Base-by-base conservation (phyloP, 2,797 vertebrate genomes). In the Bothrops alternatus region DNA sequence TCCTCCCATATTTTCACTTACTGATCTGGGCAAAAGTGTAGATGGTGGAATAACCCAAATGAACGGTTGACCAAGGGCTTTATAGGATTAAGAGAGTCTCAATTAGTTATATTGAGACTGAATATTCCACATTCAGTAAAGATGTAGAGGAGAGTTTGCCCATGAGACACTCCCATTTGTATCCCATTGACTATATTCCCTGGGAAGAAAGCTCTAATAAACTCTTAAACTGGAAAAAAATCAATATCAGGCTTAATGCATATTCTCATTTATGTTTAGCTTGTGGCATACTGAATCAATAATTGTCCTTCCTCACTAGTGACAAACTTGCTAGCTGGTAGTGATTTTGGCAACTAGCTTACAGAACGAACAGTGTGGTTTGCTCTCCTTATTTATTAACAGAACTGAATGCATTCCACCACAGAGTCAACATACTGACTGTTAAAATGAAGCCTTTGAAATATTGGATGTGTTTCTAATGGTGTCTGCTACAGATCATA, bases 361-460 rank as follows among this genome's bases (percentile, higher is more conserved):
- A 91, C 50, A 6, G 63, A 58, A 13, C 85, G 86, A 0, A 0
- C 61, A 60, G 86, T 89, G 42, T 82, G 26, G 88, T 91, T 94
- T 93, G 16, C 60, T 55, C 20, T 2, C 61, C 78, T 57, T 93
- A 85, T 95, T 96, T 69, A 82, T 25, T 56, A 28, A 57, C 58
- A 87, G 92, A 91, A 28, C 32, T 89, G 57, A 78, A 8, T 56
- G 73, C 63, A 91, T 90, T 47, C 93, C 12, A n/a, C 93, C 53
- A 14, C 57, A 86, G 55, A 63, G n/a, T 87, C 91, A 95, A 93
- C 57, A 90, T n/a, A 57, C 88, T 93, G 91, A 61, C 26, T 88
- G 55, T n/a, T 90, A 94, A 60, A 6, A 55, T 93, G 91, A 25
- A 88, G 90, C 55, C 12, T 92, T 53, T 91, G 55, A n/a, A 85